Evolutionary conservation across 1,140 invertebrate species (phyloP).

Genomic region (Dreissena rostriformis): DNA sequence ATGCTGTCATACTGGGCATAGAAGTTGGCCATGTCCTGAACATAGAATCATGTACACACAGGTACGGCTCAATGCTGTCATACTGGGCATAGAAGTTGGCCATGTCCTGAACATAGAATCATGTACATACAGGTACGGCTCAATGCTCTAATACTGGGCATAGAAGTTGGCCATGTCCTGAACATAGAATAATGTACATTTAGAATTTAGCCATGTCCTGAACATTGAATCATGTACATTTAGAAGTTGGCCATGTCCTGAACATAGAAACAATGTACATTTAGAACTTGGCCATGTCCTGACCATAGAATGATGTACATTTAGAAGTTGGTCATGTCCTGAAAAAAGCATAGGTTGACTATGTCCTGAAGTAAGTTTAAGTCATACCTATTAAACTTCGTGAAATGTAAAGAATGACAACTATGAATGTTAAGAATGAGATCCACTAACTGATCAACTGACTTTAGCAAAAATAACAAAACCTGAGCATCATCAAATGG

Average conservation of each 20-base stretch:
- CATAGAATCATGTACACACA: constrained; percentile 84
- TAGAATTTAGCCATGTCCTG: constrained; percentile 69
- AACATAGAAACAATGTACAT: constrained; percentile 76
- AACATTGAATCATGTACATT: not conserved
- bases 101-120: constrained; percentile 60
- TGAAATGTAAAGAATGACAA: no score
- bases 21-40: constrained; percentile 67
- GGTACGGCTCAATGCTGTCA: constrained; percentile 95
- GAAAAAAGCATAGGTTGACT: constrained; percentile 9
- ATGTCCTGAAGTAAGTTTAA: constrained; percentile 69
- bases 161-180: constrained; percentile 69
- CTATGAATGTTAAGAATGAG: no score
- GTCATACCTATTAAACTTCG: no score
- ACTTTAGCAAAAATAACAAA: no score
- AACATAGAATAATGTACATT: not conserved
- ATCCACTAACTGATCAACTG: not conserved
- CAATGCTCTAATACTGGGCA: constrained; percentile 94
- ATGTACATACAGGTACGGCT: constrained; percentile 92
- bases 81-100: constrained; percentile 87
- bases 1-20: constrained; percentile 93
- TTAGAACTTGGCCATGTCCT: constrained; percentile 79
- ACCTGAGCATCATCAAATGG: no score
- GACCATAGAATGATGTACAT: not conserved
- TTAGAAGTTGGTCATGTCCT: constrained; percentile 70
- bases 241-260: constrained; percentile 60